Base-by-base conservation (phyloP, 2,797 vertebrate species). In the Poecilia velifera region DNA sequence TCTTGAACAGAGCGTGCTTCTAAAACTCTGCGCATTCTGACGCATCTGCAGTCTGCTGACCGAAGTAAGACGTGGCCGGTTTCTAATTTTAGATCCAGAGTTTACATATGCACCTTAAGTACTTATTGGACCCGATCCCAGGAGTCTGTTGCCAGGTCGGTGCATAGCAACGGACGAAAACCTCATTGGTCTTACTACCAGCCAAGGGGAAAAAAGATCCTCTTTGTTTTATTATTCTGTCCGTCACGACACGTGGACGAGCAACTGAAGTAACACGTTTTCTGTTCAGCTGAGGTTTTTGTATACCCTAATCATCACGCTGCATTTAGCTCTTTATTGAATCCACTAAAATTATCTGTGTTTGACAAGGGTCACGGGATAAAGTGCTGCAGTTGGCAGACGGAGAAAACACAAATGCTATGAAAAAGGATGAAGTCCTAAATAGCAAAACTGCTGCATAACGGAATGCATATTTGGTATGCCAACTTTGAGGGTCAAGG, bases 41-140 rank as follows among this genome's bases (percentile, higher is more conserved):
- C 79, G 82, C 68, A 73, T 82, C 75, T 45, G 75, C 83, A 55
- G 72, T 78, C 76, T 53, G 59, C 77, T 3, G 41, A 73, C 78
- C 77, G n/a, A 76, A 84, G 76, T 22, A 64, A 57, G 86, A 66
- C 70, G 76, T 76, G 77, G 76, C 76, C 53, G 3, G 43, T 74
- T 78, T 88, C 92, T 91, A 90, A 92, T 89, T 92, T 84, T 79
- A 57, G 57, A 84, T 62, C 31, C 5, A 28, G 43, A 89, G 88
- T 90, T 89, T 93, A 91, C 90, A 81, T 76, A 83, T 74, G 78
- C 86, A 89, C 87, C 86, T 91, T 81, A 83, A 89, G 87, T 76
- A 77, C 82, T 78, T 36, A 25, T 81, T 88, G 91, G 90, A 81
- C 72, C 66, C 2, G 72, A 20, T 77, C 85, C 84, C 76, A 80